phyloP scores from a whole-genome alignment of 2,797 vertebrate genomes.

The Leucoraja ocellata region DNA sequence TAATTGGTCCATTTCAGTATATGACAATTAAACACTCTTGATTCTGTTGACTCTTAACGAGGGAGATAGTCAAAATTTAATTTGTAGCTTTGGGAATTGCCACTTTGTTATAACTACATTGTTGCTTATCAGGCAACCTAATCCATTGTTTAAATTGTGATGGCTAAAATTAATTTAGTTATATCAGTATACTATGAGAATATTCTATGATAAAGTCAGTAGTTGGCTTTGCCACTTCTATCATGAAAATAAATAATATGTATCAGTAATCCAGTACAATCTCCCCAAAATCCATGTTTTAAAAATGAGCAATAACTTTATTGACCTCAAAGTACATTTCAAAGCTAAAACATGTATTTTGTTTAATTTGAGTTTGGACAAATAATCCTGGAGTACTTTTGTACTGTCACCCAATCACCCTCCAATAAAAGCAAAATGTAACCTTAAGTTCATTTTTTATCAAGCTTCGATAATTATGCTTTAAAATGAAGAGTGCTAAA shows the following conservation, averaged over 20 bases:
- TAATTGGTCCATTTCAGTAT: too few relatives aligned
- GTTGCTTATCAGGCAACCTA: not conserved
- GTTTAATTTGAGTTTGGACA: too few relatives aligned
- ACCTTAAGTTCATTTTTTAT: too few relatives aligned
- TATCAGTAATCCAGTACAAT: not conserved
- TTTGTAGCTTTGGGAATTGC: not conserved
- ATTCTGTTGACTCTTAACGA: too few relatives aligned
- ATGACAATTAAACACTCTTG: too few relatives aligned
- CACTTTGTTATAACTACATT: not conserved
- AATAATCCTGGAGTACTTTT: too few relatives aligned
- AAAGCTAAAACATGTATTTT: too few relatives aligned
- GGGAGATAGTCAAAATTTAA: not conserved
- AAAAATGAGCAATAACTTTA: not conserved
- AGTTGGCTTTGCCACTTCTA: not conserved
- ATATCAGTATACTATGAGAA: not conserved
- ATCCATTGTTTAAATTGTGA: not conserved
- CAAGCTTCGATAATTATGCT: too few relatives aligned
- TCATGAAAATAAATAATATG: not conserved
- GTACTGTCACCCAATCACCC: too few relatives aligned
- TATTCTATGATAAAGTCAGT: not conserved
- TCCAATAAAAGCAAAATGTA: too few relatives aligned
- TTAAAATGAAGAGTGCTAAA: too few relatives aligned
- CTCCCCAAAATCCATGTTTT: not conserved
- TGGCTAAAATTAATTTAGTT: not conserved
- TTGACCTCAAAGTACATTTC: too few relatives aligned